Conservation (phyloP, 2,888 invertebrate genomes). For the Drosophila nr. fundita region DNA sequence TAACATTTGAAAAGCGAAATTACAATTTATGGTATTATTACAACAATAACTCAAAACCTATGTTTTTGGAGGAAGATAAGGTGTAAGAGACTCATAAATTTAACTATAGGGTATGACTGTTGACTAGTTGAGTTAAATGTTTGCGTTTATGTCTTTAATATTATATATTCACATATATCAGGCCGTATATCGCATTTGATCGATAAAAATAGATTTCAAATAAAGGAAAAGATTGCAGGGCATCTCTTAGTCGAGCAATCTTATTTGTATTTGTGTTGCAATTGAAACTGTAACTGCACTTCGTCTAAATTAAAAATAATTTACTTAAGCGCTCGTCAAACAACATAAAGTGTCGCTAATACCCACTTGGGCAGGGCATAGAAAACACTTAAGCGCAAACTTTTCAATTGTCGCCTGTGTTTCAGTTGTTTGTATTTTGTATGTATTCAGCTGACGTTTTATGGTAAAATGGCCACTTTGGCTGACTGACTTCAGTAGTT, state of each 20-base stretch:
- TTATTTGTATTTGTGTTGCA: neutral
- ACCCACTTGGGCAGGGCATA: conserved; percentile 11
- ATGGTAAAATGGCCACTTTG: conserved; percentile 41
- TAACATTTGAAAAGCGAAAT: neutral
- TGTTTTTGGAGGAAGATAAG: neutral
- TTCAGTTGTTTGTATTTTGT: conserved; percentile 1
- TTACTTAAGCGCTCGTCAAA: neutral
- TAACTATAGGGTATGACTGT: neutral
- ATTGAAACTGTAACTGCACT: neutral
- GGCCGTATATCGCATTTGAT: neutral
- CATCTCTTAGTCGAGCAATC: neutral
- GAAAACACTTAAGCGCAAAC: conserved; percentile 31
- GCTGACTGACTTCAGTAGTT: conserved; percentile 25
- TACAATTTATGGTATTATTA: neutral
- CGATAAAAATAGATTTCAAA: neutral
- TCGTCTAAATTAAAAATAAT: neutral
- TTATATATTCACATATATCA: rapidly evolving
- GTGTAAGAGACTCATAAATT: neutral
- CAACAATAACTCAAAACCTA: neutral
- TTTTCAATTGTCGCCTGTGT: conserved; percentile 27
- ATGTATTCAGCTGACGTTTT: neutral
- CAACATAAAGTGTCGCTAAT: neutral
- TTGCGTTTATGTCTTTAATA: no score
- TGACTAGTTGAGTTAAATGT: neutral
- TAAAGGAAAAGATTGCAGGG: neutral